A percentile compares a stretch with the other conserved stretches of the same genome.
Conservation (phyloP, 2,113 vertebrate species). For the Herpailurus yagouaroundi region DNA sequence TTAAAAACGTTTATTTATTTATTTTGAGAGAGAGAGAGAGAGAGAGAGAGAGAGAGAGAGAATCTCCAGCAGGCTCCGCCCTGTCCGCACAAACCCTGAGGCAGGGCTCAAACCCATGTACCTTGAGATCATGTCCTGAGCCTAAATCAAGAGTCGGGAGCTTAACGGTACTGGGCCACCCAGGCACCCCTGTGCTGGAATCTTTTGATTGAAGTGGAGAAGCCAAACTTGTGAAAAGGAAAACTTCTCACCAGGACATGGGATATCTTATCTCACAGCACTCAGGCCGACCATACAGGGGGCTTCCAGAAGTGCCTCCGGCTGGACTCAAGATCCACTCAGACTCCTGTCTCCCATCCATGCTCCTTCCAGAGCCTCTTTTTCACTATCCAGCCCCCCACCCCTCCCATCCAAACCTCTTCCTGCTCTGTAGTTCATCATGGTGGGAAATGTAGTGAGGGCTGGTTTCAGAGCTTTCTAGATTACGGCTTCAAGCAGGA, state of each 20-base stretch:
- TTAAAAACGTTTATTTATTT: too few species aligned
- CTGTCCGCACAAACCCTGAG: too few species aligned
- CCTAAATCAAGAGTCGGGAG: too few species aligned
- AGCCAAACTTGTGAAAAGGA: not conserved
- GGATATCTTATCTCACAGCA: not conserved
- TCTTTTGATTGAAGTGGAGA: not conserved
- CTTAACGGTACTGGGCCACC: too few species aligned
- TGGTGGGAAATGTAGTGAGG: not conserved
- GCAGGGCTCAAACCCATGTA: too few species aligned
- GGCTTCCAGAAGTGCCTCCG: not conserved
- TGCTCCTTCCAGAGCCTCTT: not conserved
- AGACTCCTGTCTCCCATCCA: not conserved
- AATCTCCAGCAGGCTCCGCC: too few species aligned
- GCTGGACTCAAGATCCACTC: not conserved
- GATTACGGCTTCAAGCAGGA: not conserved
- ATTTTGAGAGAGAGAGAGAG: too few species aligned
- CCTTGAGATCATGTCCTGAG: too few species aligned
- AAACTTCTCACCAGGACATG: not conserved
- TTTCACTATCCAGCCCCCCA: not conserved
- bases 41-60: too few species aligned
- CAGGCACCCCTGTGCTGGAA: too few species aligned
- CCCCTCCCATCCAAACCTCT: not conserved
- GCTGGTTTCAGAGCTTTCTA: not conserved
- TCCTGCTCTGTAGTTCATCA: not conserved
- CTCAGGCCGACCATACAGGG: accelerated